Base-by-base conservation (phyloP, 2,888 invertebrate species). In the Drosophila anceps region DNA sequence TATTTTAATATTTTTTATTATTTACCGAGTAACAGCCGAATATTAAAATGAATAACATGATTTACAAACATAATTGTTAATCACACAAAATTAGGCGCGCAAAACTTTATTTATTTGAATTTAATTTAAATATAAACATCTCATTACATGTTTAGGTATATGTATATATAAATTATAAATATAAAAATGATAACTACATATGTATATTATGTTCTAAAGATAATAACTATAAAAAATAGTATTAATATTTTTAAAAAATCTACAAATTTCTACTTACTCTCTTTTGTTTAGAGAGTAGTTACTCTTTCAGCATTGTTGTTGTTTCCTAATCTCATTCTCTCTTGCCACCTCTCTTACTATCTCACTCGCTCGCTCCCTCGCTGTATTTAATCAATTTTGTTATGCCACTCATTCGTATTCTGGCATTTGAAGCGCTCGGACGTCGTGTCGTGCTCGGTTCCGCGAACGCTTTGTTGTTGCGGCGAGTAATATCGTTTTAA, bases 401-500 rank as follows among this genome's bases (percentile, higher is more conserved):
- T 80, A 48, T 77, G 76, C 50, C 48, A 41, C 67, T 71, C 60
- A 77, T 77, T 77, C 77, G 80, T 80, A 67, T 76, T 76, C 76
- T 80, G 58, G 43, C 64, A 59, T 80, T 77, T 76, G 77, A 71
- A 80, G 67, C 76, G 66, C 71, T 41, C 48, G 67, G 70, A 67
- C 64, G 77, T 71, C 71, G 76, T 67, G 77, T 71, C 71, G 76
- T 67, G 64, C 63, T 74, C 55, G 67, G 78, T 67, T 50, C 60
- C 70, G 78, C 74, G 82, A 55, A 65, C 62, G 81, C 69, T 81
- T 80, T 76, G 72, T 76, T 76, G 60, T 76, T 79, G 73, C 69
- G 69, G 69, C 77, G 69, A 72, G 66, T 80, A 76, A 79, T 81
- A 78, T 79, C 81, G 77, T 76, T 79, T 77, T 77, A 69, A 53